phyloP scores from a whole-genome alignment of 2,888 invertebrate species.

The Xanthorhoe spadicearia region DNA sequence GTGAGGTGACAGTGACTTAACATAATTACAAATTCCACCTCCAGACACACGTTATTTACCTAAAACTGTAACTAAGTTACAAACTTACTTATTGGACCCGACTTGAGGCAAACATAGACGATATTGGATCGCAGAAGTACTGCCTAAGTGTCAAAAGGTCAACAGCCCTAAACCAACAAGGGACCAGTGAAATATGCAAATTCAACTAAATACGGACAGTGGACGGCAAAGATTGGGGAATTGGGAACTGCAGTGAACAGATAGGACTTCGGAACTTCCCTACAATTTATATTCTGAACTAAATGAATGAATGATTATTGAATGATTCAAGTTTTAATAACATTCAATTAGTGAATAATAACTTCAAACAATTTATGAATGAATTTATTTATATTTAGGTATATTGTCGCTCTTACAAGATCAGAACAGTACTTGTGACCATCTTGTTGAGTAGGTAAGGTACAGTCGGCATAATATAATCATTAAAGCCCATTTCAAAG shows the following conservation, averaged over 20 bases:
- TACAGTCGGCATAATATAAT: too few relatives aligned
- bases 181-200: slow-evolving; percentile 43
- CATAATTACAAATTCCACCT: slow-evolving; percentile 8
- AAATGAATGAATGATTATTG: too few relatives aligned
- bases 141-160: slow-evolving; percentile 46
- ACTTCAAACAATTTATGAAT: too few relatives aligned
- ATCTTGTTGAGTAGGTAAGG: too few relatives aligned
- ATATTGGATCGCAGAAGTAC: slow-evolving; percentile 39
- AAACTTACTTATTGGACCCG: slow-evolving; percentile 31
- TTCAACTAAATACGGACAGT: slow-evolving; percentile 35
- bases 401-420: too few relatives aligned
- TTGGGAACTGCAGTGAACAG: slow-evolving; percentile 16
- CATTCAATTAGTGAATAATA: too few relatives aligned
- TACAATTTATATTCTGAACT: neutral
- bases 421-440: too few relatives aligned
- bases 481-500: too few relatives aligned
- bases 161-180: slow-evolving; percentile 46
- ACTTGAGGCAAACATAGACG: slow-evolving; percentile 38
- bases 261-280: neutral
- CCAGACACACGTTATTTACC: slow-evolving; percentile 15
- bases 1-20: neutral
- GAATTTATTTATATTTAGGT: too few relatives aligned
- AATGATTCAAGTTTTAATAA: too few relatives aligned
- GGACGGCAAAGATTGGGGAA: slow-evolving; percentile 17
- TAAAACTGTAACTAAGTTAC: slow-evolving; percentile 31